Evolutionary conservation across 2,113 vertebrate species (phyloP).

Genomic region (Noctilio leporinus): DNA sequence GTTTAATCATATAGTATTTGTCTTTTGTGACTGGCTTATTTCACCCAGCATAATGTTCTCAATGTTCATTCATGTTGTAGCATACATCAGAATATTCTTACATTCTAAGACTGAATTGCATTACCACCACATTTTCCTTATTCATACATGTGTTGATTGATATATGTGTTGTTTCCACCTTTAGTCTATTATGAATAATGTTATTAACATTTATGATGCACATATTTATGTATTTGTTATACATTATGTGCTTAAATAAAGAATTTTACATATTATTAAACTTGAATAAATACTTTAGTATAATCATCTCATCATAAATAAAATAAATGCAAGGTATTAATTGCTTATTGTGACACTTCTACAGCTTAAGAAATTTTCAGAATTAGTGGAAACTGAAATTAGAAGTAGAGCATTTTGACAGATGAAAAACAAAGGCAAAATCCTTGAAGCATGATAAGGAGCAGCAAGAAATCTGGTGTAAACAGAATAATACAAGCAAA

Average conservation of each 20-base stretch:
- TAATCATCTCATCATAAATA: neutral
- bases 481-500: neutral
- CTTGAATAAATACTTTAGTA: neutral
- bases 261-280: neutral
- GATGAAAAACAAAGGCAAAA: neutral
- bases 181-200: neutral
- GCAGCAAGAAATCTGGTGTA: neutral
- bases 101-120: neutral
- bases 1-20: neutral
- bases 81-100: neutral
- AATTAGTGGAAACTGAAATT: neutral
- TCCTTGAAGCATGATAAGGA: neutral
- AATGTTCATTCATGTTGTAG: neutral
- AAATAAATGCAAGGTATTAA: neutral
- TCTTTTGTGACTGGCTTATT: neutral
- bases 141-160: neutral
- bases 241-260: neutral
- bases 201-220: neutral
- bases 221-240: neutral
- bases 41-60: neutral
- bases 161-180: neutral
- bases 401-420: neutral
- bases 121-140: neutral
- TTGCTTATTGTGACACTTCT: neutral
- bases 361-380: neutral